These are phyloP conservation scores for Brachionus manjavacas DNA, from an alignment of 1,140 invertebrate species.

Conservation along the genomic window DNA sequence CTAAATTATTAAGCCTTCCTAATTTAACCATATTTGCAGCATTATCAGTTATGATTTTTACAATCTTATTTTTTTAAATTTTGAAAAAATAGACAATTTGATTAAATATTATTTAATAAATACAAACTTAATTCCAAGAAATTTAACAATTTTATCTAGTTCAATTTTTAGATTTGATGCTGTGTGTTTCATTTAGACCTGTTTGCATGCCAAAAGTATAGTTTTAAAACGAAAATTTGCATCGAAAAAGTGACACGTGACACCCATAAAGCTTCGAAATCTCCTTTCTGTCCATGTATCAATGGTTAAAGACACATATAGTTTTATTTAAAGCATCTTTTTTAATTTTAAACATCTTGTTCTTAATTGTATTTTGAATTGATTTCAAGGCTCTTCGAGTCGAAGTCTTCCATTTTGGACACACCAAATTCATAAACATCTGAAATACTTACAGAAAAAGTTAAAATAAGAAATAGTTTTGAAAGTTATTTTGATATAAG, in stretches of 20 bases:
- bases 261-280: background rate
- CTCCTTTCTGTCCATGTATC: background rate
- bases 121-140: background rate
- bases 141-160: background rate
- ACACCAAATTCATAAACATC: background rate
- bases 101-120: background rate
- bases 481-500: no score
- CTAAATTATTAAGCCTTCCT: background rate
- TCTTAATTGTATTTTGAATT: background rate
- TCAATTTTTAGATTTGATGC: background rate
- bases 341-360: background rate
- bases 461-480: no score
- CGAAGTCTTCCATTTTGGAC: background rate
- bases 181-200: background rate
- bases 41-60: background rate
- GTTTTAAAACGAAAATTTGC: background rate
- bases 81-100: background rate
- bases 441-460: no score
- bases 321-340: background rate
- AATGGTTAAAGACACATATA: background rate
- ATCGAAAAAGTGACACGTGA: background rate
- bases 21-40: slow-evolving; percentile 1
- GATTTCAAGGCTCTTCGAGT: background rate
- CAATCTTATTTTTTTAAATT: background rate
- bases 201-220: background rate